phyloP scores from a whole-genome alignment of 2,113 vertebrate genomes.

The Hyperopisus bebe region DNA sequence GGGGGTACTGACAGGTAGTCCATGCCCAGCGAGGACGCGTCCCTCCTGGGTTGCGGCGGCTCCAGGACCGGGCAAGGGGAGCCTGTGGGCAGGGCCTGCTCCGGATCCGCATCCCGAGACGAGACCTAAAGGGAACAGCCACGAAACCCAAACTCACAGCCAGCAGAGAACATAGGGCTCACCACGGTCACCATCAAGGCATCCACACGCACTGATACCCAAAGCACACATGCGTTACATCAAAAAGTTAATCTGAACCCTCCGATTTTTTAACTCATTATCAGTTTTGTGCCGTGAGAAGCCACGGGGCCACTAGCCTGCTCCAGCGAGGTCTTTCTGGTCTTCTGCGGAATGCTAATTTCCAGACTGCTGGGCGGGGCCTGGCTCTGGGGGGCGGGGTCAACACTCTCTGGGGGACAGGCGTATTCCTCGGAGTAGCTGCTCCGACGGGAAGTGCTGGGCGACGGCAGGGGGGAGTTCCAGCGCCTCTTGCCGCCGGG shows the following conservation, averaged over 20 bases:
- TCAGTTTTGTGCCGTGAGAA: not conserved
- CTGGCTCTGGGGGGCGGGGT: slow-evolving; percentile 48
- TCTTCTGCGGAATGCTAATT: slow-evolving; percentile 79
- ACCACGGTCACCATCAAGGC: not conserved
- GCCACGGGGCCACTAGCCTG: slow-evolving; percentile 53
- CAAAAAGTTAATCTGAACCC: not conserved
- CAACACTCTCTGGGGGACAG: slow-evolving; percentile 47
- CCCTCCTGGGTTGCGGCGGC: slow-evolving; percentile 52
- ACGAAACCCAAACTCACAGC: not conserved
- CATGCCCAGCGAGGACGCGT: slow-evolving; percentile 64
- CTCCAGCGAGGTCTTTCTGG: slow-evolving; percentile 78
- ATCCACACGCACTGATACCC: not conserved
- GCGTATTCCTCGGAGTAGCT: slow-evolving; percentile 75
- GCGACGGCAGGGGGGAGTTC: slow-evolving; percentile 65
- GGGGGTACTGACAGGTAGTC: slow-evolving; percentile 87
- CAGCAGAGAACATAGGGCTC: not conserved
- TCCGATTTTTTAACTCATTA: not conserved
- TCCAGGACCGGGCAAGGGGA: slow-evolving; percentile 53
- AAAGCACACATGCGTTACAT: not conserved
- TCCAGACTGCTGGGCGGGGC: slow-evolving; percentile 51
- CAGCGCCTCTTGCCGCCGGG: slow-evolving; percentile 81
- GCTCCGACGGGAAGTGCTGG: slow-evolving; percentile 70
- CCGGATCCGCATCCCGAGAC: slow-evolving; percentile 62
- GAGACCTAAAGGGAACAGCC: slow-evolving; percentile 53
- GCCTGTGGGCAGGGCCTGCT: slow-evolving; percentile 53